phyloP scores from a whole-genome alignment of 30 jellyfish, hydroid and myxozoan species.

The Aurelia sp. region DNA sequence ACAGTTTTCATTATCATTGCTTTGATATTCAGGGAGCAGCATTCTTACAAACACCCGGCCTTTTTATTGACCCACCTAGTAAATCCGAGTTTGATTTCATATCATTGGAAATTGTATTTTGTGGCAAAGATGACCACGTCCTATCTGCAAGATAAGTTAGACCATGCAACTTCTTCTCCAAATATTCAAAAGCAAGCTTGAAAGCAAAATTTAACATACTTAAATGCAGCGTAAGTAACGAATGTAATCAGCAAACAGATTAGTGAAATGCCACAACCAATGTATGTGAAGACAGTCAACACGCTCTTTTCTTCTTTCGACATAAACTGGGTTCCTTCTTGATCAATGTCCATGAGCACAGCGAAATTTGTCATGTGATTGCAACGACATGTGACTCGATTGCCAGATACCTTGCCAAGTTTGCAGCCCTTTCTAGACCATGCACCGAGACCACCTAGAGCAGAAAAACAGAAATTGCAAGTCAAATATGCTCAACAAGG shows the following conservation, averaged over 20 bases:
- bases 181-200: too few species aligned
- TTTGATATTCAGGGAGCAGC: too few species aligned
- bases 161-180: too few species aligned
- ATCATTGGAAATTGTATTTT: too few species aligned
- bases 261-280: constrained; percentile 21
- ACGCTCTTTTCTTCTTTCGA: not conserved
- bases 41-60: too few species aligned
- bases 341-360: constrained; percentile 3
- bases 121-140: too few species aligned
- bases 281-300: constrained; percentile 10
- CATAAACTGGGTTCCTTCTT: not conserved
- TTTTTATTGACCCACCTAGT: too few species aligned
- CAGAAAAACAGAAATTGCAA: too few species aligned
- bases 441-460: constrained; percentile 25
- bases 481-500: too few species aligned
- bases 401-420: not conserved
- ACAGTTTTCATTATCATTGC: too few species aligned
- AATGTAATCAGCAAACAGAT: constrained; percentile 21
- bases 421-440: constrained; percentile 45
- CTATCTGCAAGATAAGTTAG: too few species aligned
- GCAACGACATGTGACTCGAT: constrained; percentile 17
- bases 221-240: constrained; percentile 15
- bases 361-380: constrained; percentile 52
- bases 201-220: not conserved
- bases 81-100: too few species aligned